Conservation (phyloP, 2,888 invertebrate species). For the Falcaria lacertinaria region DNA sequence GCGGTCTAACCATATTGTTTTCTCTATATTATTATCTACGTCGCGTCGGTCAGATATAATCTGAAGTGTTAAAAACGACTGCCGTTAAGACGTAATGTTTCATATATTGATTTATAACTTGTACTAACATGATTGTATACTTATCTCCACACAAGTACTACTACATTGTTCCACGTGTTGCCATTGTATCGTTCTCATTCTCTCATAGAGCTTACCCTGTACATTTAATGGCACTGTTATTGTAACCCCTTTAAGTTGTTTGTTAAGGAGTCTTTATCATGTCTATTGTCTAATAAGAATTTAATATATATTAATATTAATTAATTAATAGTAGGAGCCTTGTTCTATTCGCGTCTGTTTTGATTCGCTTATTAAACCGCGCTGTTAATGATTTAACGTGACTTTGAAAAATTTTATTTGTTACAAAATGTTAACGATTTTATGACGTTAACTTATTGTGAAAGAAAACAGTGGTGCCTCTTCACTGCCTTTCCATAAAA, state of each 20-base stretch:
- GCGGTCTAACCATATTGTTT: slow-evolving; percentile 73
- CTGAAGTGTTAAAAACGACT: slow-evolving; percentile 62
- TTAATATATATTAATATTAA: slow-evolving; percentile 70
- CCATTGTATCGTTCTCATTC: slow-evolving; percentile 53
- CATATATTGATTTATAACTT: slow-evolving; percentile 17
- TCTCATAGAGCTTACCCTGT: slow-evolving; percentile 66
- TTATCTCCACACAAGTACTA: background rate
- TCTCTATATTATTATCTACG: slow-evolving; percentile 26
- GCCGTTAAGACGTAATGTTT: slow-evolving; percentile 26
- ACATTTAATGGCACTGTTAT: slow-evolving; percentile 75
- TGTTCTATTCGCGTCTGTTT: slow-evolving; percentile 67
- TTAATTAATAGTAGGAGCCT: slow-evolving; percentile 69
- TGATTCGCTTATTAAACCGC: slow-evolving; percentile 63
- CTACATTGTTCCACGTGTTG: slow-evolving; percentile 17
- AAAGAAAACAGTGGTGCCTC: slow-evolving; percentile 43
- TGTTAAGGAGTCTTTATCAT: slow-evolving; percentile 77
- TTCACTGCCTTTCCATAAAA: slow-evolving; percentile 62
- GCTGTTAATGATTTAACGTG: slow-evolving; percentile 48
- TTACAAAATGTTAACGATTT: slow-evolving; percentile 46
- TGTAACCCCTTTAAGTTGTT: slow-evolving; percentile 72
- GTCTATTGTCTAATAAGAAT: slow-evolving; percentile 77
- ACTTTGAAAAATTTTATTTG: slow-evolving; percentile 43
- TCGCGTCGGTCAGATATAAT: slow-evolving; percentile 61
- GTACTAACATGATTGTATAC: slow-evolving; percentile 11
- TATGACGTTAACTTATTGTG: no score